A percentile compares a stretch with the other conserved stretches of the same genome.
Conservation (phyloP, 2,113 vertebrate species). For the Paedocypris sp. region DNA sequence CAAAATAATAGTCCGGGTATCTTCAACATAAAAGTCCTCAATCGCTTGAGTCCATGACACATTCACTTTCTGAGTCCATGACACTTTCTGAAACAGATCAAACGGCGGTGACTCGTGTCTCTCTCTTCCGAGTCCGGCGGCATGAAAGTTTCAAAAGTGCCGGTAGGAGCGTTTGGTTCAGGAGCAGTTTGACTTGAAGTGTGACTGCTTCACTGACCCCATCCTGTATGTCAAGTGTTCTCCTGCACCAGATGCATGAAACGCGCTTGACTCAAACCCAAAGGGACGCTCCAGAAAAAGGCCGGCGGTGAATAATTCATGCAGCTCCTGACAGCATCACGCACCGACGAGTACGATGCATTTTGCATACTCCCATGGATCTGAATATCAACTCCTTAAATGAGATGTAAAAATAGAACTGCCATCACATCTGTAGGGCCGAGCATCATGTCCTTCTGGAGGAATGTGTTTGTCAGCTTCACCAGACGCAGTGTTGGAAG, state of each 20-base stretch:
- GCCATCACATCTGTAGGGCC: not conserved
- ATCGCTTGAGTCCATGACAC: too few relatives aligned
- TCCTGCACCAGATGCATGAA: not conserved
- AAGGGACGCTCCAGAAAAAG: constrained; percentile 4
- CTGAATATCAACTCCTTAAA: constrained; percentile 26
- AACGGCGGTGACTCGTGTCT: too few relatives aligned
- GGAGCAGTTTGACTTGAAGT: constrained; percentile 4
- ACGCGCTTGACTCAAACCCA: not conserved
- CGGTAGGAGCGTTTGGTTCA: constrained; percentile 6
- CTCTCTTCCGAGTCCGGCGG: not conserved
- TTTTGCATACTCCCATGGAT: constrained; percentile 15
- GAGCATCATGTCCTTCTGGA: not conserved
- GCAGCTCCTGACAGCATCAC: constrained; percentile 29
- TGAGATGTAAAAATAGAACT: constrained; percentile 24
- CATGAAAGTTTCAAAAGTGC: constrained; percentile 24
- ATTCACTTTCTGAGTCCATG: too few relatives aligned
- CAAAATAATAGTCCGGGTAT: too few relatives aligned
- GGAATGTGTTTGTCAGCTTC: too few relatives aligned
- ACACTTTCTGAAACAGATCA: too few relatives aligned
- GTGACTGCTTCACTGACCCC: not conserved
- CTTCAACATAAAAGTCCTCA: too few relatives aligned
- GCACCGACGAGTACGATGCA: constrained; percentile 25
- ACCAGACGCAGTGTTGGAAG: too few relatives aligned
- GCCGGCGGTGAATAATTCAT: constrained; percentile 32
- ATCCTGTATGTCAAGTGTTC: not conserved